Evolutionary conservation across 2,797 vertebrate genomes (phyloP).

Genomic region (Anguilla anguilla): DNA sequence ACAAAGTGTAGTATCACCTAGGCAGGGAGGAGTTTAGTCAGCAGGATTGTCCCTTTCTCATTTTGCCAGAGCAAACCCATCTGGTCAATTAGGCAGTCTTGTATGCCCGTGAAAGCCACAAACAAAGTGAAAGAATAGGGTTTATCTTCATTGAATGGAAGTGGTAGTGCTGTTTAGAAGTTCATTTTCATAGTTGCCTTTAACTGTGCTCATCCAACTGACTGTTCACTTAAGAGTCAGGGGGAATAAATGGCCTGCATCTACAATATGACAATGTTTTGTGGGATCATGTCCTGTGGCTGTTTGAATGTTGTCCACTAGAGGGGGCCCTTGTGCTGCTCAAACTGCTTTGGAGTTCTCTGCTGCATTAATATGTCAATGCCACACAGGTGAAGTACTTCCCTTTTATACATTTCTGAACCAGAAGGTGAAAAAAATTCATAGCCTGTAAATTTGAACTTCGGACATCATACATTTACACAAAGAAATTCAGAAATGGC

Average conservation of each 20-base stretch:
- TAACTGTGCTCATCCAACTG: background rate
- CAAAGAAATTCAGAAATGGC: background rate
- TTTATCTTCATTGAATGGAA: background rate
- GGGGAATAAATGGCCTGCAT: background rate
- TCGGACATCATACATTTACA: background rate
- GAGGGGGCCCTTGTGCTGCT: slow-evolving; percentile 48
- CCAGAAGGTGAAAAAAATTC: slow-evolving; percentile 17
- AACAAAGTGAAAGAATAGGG: background rate
- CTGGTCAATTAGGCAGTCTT: background rate
- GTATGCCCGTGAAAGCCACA: background rate
- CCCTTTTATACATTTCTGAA: slow-evolving; percentile 12
- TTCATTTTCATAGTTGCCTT: background rate
- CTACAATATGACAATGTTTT: background rate
- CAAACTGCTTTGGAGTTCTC: slow-evolving; percentile 38
- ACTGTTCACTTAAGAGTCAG: background rate
- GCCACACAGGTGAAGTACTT: slow-evolving; percentile 40
- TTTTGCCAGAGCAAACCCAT: background rate
- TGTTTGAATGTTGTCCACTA: slow-evolving; percentile 40
- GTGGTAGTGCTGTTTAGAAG: background rate
- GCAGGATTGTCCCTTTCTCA: background rate
- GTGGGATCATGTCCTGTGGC: background rate
- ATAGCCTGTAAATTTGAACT: background rate
- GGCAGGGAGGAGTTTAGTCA: background rate
- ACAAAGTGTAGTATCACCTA: background rate
- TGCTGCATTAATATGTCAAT: slow-evolving; percentile 62